Evolutionary conservation across 2,888 invertebrate species (phyloP), one percentile per base, ranked within the genome.

Genomic region (Ornithoptera priamus): DNA sequence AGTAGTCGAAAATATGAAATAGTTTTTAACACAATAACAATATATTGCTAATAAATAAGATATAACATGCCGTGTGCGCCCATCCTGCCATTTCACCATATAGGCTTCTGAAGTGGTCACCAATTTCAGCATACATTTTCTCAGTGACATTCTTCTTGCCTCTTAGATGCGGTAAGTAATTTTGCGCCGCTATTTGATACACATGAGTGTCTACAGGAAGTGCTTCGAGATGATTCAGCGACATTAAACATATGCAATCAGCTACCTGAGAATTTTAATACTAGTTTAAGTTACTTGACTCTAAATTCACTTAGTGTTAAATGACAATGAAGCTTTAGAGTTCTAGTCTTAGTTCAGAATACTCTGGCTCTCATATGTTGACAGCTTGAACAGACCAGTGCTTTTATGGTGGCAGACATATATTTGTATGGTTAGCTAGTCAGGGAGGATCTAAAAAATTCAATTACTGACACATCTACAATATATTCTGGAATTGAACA

Each of bases 181-280:
- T 94, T 70, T 95, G 93, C 22, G 95, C 94, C 0, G 98, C 98
- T 75, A 99, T 96, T 91, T 98, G 97, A 86, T 96, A 97, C 36
- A 99, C 97, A 82, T 99, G 99, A 0, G 99, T 99, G 87, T 99
- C 99, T 0, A 99, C 96, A 1, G 99, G 99, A 67, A 99, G 95
- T 0, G 98, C 96, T 77, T 96, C 95, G 65, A 97, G 86, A 83
- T 99, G 97, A 69, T 96, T 96, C 65, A 99, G 85, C 0, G 99
- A 98, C 99, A 99, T 99, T 24, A 99, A 93, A 82, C 98, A 98
- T 77, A 99, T 97, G 87, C 99, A 99, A 88, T 99, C 99, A 0
- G 99, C 98, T 22, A 99, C 97, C 97, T 97, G 78, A 56, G 85
- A 84, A 74, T 72, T 67, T 46, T 30, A 39, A 39, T 39, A 39